A percentile compares a stretch with the other conserved stretches of the same genome.
phyloP scores from a whole-genome alignment of 2,797 vertebrate genomes.

The Arctocebus calabarensis region DNA sequence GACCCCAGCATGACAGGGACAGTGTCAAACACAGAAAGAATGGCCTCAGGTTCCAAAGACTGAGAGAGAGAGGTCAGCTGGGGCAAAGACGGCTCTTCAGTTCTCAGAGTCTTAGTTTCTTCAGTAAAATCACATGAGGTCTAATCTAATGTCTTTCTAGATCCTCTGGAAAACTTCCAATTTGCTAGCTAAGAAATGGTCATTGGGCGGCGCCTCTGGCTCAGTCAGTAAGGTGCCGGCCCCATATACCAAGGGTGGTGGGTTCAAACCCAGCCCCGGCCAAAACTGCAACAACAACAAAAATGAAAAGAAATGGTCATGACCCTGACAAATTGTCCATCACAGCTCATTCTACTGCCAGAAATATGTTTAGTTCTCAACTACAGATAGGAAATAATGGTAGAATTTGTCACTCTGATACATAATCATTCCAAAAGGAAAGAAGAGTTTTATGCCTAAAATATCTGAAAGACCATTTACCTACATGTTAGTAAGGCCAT shows the following conservation, averaged over 20 bases:
- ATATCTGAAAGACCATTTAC: not conserved
- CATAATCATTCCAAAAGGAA: not conserved
- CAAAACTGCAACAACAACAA: no score
- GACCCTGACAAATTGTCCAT: not conserved
- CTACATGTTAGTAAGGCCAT: not conserved
- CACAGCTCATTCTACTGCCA: not conserved
- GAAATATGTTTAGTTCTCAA: slow-evolving; percentile 9
- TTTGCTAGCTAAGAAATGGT: not conserved
- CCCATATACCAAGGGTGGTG: no score
- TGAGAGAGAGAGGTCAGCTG: not conserved
- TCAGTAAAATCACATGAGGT: not conserved
- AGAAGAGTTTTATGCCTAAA: not conserved
- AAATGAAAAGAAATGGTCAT: no score
- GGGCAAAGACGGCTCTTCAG: not conserved
- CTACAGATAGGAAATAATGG: not conserved
- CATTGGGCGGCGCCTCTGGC: no score
- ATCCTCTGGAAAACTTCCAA: not conserved
- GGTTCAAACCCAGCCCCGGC: no score
- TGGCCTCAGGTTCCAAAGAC: not conserved
- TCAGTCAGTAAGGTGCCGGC: no score
- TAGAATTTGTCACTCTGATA: not conserved
- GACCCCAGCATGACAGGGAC: not conserved
- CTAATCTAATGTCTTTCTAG: not conserved
- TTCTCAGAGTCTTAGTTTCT: not conserved
- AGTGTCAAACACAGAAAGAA: not conserved